These are phyloP conservation scores for Gila orcuttii DNA, from an alignment of 2,113 vertebrate species.

Conservation along the genomic window DNA sequence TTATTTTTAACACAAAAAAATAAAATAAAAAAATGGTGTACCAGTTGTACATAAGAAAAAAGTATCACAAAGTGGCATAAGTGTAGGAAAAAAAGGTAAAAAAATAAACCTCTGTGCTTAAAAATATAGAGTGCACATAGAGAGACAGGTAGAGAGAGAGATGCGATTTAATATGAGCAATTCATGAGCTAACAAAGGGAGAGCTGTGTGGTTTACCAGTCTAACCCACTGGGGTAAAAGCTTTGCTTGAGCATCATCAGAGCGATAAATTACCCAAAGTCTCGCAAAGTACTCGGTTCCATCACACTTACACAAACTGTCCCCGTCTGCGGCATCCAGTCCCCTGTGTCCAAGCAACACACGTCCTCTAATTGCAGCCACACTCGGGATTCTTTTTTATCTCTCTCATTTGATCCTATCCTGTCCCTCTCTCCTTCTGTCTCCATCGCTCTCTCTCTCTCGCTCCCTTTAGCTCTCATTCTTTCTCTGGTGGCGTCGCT, in stretches of 20 bases:
- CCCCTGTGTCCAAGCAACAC: slow-evolving; percentile 10
- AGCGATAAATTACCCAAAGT: slow-evolving; percentile 57
- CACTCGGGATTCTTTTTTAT: not conserved
- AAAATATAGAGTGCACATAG: not conserved
- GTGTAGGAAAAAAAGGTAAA: not conserved
- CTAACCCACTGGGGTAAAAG: slow-evolving; percentile 29
- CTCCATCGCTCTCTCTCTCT: not conserved
- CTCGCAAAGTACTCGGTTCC: slow-evolving; percentile 48
- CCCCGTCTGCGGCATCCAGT: slow-evolving; percentile 33
- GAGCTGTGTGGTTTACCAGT: slow-evolving; percentile 37
- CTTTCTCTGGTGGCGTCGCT: not conserved
- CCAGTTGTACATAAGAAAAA: too few relatives aligned
- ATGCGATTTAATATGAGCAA: slow-evolving; percentile 44
- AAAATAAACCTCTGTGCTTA: not conserved
- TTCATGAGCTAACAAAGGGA: slow-evolving; percentile 37
- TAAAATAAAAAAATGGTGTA: too few relatives aligned
- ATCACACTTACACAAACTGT: slow-evolving; percentile 57
- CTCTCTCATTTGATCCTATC: not conserved
- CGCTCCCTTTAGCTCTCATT: not conserved
- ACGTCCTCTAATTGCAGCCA: slow-evolving; percentile 7
- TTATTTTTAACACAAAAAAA: too few relatives aligned
- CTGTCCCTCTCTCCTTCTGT: slow-evolving; percentile 2
- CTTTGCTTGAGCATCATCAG: slow-evolving; percentile 55
- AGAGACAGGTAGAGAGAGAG: not conserved
- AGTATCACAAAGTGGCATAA: not conserved